Percentiles rank a stretch among this genome's conserved stretches.
Conservation (phyloP, 2,797 vertebrate genomes). For the Phoxinus dragarum region DNA sequence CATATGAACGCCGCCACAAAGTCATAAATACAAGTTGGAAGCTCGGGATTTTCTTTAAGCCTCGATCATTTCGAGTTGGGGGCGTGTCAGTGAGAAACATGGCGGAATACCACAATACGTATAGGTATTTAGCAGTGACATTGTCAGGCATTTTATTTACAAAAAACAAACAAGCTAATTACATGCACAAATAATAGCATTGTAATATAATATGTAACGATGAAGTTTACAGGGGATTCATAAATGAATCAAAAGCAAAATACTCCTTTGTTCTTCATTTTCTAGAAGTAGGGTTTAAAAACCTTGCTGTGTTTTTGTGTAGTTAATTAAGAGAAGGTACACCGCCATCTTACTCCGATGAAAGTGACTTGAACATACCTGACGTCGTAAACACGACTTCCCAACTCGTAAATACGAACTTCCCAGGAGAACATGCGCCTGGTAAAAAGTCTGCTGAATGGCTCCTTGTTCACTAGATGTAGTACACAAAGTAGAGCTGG, state of each 20-base stretch:
- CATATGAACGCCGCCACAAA: not conserved
- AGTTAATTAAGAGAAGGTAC: not conserved
- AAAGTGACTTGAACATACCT: not conserved
- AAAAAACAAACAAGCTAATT: no score
- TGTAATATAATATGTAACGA: not conserved
- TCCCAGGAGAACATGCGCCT: not conserved
- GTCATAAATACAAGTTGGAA: not conserved
- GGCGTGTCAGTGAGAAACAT: not conserved
- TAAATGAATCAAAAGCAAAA: no score
- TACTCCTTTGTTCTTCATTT: no score
- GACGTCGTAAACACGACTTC: not conserved
- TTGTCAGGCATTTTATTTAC: not conserved
- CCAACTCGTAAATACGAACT: not conserved
- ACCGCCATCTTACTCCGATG: not conserved
- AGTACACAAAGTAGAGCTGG: not conserved
- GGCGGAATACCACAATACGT: not conserved
- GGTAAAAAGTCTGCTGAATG: not conserved
- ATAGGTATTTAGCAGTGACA: not conserved
- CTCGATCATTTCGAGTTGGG: not conserved
- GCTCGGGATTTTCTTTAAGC: not conserved
- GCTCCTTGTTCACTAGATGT: not conserved
- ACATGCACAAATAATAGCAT: not conserved
- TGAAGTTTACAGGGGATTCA: not conserved
- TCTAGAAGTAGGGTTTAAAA: no score
- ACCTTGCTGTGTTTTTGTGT: no score